These are phyloP conservation scores for Protonemura montana DNA, from an alignment of 2,888 invertebrate genomes.

Conservation along the genomic window DNA sequence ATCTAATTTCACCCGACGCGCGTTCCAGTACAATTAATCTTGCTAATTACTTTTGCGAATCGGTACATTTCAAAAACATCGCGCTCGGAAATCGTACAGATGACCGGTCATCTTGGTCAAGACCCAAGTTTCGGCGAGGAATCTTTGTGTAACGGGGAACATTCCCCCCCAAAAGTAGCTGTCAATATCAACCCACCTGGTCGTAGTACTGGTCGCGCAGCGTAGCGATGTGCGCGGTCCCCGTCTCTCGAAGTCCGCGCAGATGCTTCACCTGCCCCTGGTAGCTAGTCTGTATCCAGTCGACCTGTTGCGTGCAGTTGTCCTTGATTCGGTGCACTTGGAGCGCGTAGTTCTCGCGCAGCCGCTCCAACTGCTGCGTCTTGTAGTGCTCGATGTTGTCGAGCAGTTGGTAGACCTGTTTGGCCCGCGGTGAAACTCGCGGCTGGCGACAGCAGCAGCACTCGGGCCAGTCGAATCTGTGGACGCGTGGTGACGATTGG, in stretches of 20 bases:
- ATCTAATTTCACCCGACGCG: too few relatives aligned
- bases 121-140: too few relatives aligned
- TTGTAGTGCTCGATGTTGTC: conserved; percentile 92
- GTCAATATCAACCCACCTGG: conserved; percentile 68
- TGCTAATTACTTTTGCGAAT: too few relatives aligned
- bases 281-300: conserved; percentile 92
- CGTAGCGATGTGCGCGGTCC: conserved; percentile 84
- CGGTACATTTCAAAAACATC: too few relatives aligned
- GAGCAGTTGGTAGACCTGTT: conserved; percentile 86
- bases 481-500: not conserved
- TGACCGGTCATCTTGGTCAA: too few relatives aligned
- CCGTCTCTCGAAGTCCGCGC: conserved; percentile 89
- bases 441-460: conserved; percentile 76
- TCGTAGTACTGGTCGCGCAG: conserved; percentile 91
- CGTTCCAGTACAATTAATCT: too few relatives aligned
- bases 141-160: too few relatives aligned
- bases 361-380: conserved; percentile 84
- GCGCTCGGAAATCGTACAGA: too few relatives aligned
- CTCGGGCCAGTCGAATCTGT: conserved; percentile 76
- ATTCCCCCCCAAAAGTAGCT: too few relatives aligned
- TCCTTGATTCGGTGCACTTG: conserved; percentile 93
- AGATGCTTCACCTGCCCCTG: conserved; percentile 86
- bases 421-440: conserved; percentile 77
- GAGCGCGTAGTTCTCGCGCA: conserved; percentile 90
- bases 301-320: conserved; percentile 92